Base-by-base conservation (phyloP, 2,888 invertebrate genomes). In the Endomychus coccineus region DNA sequence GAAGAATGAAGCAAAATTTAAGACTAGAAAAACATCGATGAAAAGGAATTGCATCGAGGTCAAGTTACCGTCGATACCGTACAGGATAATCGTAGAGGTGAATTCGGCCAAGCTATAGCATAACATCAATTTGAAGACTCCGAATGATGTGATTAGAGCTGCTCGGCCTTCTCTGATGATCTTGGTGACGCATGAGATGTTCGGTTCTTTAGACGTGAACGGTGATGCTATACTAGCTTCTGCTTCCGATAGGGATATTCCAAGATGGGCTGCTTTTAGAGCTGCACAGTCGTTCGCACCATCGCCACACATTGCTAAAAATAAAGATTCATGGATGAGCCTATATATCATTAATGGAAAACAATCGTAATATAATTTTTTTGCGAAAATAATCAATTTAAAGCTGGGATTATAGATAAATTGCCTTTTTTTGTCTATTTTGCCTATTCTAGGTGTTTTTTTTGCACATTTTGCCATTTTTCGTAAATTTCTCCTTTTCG, bases 231-330 rank as follows among this genome's bases (percentile, higher is more conserved):
- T 91, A 4, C 89, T 88, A 3, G 90, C 85, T 67, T 95, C 94
- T 0, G 89, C 82, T 55, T 91, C 90, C 0, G 92, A 92, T 2
- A 95, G 72, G 0, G 88, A 88, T 15, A 95, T 83, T 6, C 95
- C 94, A 0, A 90, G 82, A 62, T 95, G 91, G 0, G 94, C 94
- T 0, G 89, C 88, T 52, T 91, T 87, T 2, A 94, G 66, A 0
- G 94, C 94, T 1, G 94, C 94, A 61, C 94, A 95, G 66, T 96
- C 96, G 66, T 96, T 96, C 0, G 95, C 94, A 3, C 96, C 96
- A 67, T 96, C 96, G 0, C 96, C 96, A 54, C 95, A 95, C 92
- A 92, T 92, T 0, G 83, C 89, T 77, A 71, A 52, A 35, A 35
- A n/a, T n/a, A n/a, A n/a, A n/a, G n/a, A n/a, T n/a, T n/a, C n/a